Conservation (phyloP, 2,888 invertebrate species). For the Mimachlamys varia region DNA sequence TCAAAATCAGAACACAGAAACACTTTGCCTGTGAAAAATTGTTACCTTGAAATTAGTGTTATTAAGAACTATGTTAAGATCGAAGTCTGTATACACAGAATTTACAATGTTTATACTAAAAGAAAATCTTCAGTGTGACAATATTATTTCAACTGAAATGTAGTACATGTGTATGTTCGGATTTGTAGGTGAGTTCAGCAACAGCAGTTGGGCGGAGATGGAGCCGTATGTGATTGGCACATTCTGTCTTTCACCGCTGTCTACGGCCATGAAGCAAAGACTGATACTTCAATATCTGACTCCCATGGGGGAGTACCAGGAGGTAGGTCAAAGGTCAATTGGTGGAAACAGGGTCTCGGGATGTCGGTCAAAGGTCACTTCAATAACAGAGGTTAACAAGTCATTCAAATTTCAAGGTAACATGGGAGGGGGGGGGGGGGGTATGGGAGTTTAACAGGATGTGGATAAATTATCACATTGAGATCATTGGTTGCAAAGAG, state of each 20-base stretch:
- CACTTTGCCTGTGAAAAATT: too few species aligned
- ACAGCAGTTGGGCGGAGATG: constrained; percentile 95
- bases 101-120: too few species aligned
- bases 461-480: constrained; percentile 79
- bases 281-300: constrained; percentile 96
- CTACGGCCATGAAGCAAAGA: constrained; percentile 94
- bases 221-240: constrained; percentile 94
- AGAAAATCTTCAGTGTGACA: too few species aligned
- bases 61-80: too few species aligned
- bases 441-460: constrained; percentile 99
- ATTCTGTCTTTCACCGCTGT: constrained; percentile 94
- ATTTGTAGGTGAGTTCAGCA: constrained; percentile 85
- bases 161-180: too few species aligned
- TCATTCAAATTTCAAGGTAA: constrained; percentile 84
- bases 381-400: constrained; percentile 79
- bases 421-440: constrained; percentile 82
- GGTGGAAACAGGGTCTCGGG: constrained; percentile 86
- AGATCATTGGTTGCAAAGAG: constrained; percentile 88
- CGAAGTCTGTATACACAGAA: too few species aligned
- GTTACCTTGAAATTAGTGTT: too few species aligned
- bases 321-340: constrained; percentile 83
- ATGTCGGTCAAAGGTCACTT: constrained; percentile 83
- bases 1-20: too few species aligned
- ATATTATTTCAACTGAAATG: too few species aligned
- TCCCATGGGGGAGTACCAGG: constrained; percentile 98